A percentile compares a stretch with the other conserved stretches of the same genome.
Evolutionary conservation across 2,113 vertebrate species (phyloP).

Genomic region (Ariopsis seemanni): DNA sequence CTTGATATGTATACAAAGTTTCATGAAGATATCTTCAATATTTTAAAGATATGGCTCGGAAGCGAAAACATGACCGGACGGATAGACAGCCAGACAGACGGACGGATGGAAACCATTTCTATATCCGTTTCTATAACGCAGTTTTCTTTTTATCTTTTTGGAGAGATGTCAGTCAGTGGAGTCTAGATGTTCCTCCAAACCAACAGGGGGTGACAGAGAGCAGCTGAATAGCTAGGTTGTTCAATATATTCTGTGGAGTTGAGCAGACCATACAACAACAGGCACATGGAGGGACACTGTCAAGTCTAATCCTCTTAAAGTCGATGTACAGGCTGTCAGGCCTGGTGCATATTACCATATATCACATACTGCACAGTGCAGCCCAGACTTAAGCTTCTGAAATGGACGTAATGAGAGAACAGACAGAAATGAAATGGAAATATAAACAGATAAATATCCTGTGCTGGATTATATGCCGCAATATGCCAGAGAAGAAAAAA

Average conservation of each 20-base stretch:
- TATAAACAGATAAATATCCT: slow-evolving; percentile 47
- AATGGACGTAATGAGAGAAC: slow-evolving; percentile 33
- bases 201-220: slow-evolving; percentile 14
- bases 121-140: not conserved
- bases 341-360: slow-evolving; percentile 46
- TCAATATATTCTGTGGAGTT: slow-evolving; percentile 19
- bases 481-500: slow-evolving; percentile 1
- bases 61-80: too few species aligned
- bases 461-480: not conserved
- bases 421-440: slow-evolving; percentile 39
- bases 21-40: too few species aligned
- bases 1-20: too few species aligned
- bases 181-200: slow-evolving; percentile 11
- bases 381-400: slow-evolving; percentile 32
- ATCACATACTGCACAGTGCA: slow-evolving; percentile 39
- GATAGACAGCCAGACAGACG: too few species aligned
- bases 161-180: not conserved
- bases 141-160: not conserved
- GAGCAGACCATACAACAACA: slow-evolving; percentile 44
- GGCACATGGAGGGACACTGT: slow-evolving; percentile 20
- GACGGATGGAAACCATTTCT: too few species aligned
- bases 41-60: too few species aligned
- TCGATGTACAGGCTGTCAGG: slow-evolving; percentile 47
- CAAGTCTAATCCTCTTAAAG: slow-evolving; percentile 50
- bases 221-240: not conserved